Conservation (phyloP, 1,140 invertebrate species). For the Lordiphosa stackelbergi region DNA sequence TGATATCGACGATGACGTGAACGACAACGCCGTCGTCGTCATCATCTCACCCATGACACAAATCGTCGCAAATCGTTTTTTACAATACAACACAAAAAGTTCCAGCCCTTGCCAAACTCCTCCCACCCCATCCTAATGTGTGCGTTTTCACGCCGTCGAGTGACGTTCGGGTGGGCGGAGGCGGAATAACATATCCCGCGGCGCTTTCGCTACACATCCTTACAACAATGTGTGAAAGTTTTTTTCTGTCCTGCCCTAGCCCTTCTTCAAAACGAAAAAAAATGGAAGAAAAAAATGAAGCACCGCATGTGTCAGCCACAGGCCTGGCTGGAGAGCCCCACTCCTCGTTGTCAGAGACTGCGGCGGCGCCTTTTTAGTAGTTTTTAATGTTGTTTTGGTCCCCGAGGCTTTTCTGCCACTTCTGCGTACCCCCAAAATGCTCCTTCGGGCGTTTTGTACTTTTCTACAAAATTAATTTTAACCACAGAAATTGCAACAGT, state of each 20-base stretch:
- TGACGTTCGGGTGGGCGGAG: slow-evolving; percentile 12
- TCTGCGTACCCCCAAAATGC: background rate
- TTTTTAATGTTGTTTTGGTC: slow-evolving; percentile 71
- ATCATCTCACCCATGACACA: slow-evolving; percentile 60
- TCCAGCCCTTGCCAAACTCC: slow-evolving; percentile 5
- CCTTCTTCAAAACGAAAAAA: slow-evolving; percentile 10
- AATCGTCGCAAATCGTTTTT: slow-evolving; percentile 74
- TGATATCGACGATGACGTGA: slow-evolving; percentile 63
- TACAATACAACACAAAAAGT: slow-evolving; percentile 51
- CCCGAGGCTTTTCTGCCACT: slow-evolving; percentile 36
- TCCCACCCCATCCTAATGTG: slow-evolving; percentile 47
- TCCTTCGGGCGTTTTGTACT: slow-evolving; percentile 50
- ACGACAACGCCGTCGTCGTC: slow-evolving; percentile 39
- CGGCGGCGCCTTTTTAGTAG: slow-evolving; percentile 55
- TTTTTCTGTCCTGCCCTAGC: slow-evolving; percentile 47
- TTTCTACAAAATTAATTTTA: slow-evolving; percentile 65
- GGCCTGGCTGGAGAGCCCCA: slow-evolving; percentile 21
- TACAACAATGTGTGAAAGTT: slow-evolving; percentile 75
- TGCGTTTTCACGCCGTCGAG: slow-evolving; percentile 59
- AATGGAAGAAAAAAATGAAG: slow-evolving; percentile 36
- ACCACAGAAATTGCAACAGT: slow-evolving; percentile 67
- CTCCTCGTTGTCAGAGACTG: slow-evolving; percentile 17
- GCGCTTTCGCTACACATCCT: slow-evolving; percentile 68
- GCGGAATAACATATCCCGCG: slow-evolving; percentile 58
- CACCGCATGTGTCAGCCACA: slow-evolving; percentile 71